Percentiles rank a stretch among this genome's conserved stretches.
Evolutionary conservation across 2,113 vertebrate genomes (phyloP).

Genomic region (Gopherus flavomarginatus): DNA sequence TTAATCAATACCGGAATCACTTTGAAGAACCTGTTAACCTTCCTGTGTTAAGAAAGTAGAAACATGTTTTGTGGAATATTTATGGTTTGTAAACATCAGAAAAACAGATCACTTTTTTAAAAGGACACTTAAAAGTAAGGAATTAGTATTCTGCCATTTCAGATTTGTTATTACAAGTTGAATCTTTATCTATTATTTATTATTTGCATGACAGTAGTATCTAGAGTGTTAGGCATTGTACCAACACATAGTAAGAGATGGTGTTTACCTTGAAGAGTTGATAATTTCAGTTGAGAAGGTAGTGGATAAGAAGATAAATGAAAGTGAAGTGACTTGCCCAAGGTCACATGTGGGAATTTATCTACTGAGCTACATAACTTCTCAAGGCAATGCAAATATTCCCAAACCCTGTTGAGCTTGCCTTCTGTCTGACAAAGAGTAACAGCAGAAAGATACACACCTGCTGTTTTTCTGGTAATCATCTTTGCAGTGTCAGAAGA

Average conservation of each 20-base stretch:
- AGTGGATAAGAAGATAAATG: neutral
- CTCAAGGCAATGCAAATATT: neutral
- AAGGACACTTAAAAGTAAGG: neutral
- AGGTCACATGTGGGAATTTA: fast-evolving
- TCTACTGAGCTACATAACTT: neutral
- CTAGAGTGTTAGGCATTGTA: neutral
- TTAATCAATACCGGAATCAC: neutral
- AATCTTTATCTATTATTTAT: neutral
- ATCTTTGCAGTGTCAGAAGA: neutral
- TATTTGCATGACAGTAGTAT: fast-evolving
- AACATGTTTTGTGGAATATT: neutral
- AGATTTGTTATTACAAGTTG: neutral
- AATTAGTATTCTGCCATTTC: neutral
- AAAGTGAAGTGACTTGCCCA: neutral
- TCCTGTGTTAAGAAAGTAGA: neutral
- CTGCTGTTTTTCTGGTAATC: neutral
- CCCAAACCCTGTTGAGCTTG: neutral
- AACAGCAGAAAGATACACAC: neutral
- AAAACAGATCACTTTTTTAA: neutral
- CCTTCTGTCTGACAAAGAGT: neutral
- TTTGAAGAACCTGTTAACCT: neutral
- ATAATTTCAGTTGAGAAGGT: neutral
- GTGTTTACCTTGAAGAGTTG: neutral
- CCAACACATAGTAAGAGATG: neutral
- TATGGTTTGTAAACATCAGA: neutral